phyloP scores from a whole-genome alignment of 2,888 invertebrate genomes.

The Patella depressa region DNA sequence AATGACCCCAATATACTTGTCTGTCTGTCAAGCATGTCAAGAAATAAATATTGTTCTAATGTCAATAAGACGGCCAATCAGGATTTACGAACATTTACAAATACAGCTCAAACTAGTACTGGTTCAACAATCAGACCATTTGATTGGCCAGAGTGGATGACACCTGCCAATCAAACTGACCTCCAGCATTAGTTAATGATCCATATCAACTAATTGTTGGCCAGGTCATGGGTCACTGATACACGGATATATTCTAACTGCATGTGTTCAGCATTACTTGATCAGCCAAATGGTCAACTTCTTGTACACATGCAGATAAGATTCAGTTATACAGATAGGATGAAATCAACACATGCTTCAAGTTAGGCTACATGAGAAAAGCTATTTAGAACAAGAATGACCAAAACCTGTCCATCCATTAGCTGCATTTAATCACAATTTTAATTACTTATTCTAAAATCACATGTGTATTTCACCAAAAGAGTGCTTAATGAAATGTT shows the following conservation, averaged over 20 bases:
- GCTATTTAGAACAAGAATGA: no score
- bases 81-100: background rate
- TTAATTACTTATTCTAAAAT: no score
- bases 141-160: background rate
- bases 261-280: no score
- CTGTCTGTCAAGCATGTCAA: slow-evolving; percentile 1
- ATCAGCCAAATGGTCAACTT: no score
- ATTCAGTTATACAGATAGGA: no score
- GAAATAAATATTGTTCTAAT: background rate
- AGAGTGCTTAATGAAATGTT: no score
- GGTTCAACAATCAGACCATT: background rate
- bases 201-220: slow-evolving; percentile 7
- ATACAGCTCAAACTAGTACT: background rate
- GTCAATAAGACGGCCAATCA: background rate
- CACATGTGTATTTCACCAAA: no score
- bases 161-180: slow-evolving; percentile 8
- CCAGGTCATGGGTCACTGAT: slow-evolving; percentile 3
- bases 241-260: background rate
- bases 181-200: slow-evolving; percentile 10
- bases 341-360: no score
- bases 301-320: no score
- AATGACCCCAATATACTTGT: background rate
- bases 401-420: no score
- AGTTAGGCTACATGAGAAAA: no score
- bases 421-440: no score